Percentiles rank a stretch among this genome's conserved stretches.
phyloP scores from a whole-genome alignment of 2,113 vertebrate genomes.

The Hiodon alosoides region DNA sequence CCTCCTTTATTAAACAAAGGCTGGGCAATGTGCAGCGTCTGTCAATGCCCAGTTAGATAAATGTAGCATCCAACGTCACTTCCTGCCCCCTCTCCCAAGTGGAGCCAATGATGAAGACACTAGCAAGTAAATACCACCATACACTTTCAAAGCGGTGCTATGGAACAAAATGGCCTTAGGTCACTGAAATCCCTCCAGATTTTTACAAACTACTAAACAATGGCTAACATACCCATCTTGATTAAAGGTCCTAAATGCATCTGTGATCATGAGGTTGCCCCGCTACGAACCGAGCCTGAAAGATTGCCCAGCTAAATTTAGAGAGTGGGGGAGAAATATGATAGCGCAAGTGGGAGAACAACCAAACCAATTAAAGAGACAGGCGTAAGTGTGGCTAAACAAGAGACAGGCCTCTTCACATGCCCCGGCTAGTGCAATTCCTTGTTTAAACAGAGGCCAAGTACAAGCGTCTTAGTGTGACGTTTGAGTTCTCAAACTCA shows the following conservation, averaged over 20 bases:
- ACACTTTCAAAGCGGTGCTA: too few relatives aligned
- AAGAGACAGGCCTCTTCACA: background rate
- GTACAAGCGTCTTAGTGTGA: constrained; percentile 6
- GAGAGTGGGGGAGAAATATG: background rate
- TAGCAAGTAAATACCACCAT: too few relatives aligned
- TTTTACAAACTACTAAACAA: background rate
- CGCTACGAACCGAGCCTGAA: background rate
- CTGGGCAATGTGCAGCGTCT: background rate
- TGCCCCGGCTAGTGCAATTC: background rate
- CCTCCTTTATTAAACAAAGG: constrained; percentile 3
- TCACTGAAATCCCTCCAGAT: background rate
- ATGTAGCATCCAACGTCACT: too few relatives aligned
- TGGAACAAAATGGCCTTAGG: too few relatives aligned
- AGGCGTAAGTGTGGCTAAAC: background rate
- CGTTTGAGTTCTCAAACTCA: background rate
- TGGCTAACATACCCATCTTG: background rate
- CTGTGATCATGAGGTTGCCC: background rate
- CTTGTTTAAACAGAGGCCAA: background rate
- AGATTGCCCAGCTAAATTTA: constrained; percentile 26
- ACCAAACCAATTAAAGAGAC: constrained; percentile 3
- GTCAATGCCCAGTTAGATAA: background rate
- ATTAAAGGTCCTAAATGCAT: background rate
- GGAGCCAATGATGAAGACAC: too few relatives aligned
- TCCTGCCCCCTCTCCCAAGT: too few relatives aligned
- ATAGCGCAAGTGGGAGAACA: constrained; percentile 3